A percentile compares a stretch with the other conserved stretches of the same genome.
phyloP scores from a whole-genome alignment of 2,797 vertebrate genomes.

The Aphelocoma californica region DNA sequence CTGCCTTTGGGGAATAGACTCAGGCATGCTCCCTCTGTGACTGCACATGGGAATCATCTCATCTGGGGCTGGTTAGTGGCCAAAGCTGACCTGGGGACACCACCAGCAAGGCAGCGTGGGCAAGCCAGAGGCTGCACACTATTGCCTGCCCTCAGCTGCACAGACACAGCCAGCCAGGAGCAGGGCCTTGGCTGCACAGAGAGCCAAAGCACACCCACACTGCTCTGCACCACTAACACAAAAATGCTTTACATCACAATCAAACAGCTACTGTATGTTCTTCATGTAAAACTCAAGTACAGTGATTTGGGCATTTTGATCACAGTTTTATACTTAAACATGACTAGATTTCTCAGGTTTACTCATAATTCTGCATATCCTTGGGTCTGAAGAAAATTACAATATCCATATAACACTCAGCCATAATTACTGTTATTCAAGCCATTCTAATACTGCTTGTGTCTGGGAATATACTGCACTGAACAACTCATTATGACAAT shows the following conservation, averaged over 20 bases:
- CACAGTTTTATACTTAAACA: neutral
- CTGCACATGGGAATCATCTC: accelerated
- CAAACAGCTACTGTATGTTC: neutral
- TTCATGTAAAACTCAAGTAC: neutral
- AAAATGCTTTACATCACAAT: neutral
- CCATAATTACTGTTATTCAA: conserved; percentile 35
- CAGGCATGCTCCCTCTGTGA: neutral
- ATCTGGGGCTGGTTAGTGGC: neutral
- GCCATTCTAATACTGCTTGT: neutral
- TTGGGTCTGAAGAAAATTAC: conserved; percentile 2
- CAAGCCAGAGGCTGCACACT: neutral
- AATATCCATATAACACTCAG: neutral
- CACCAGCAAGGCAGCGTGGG: accelerated
- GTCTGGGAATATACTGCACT: neutral
- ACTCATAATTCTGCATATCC: neutral
- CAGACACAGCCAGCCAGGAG: neutral
- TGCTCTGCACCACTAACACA: neutral
- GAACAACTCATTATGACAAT: neutral
- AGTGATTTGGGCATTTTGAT: neutral
- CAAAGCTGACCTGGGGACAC: neutral
- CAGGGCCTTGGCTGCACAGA: accelerated
- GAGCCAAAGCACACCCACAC: neutral
- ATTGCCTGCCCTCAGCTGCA: neutral
- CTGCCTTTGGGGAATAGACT: neutral
- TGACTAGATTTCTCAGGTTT: neutral